phyloP scores from a whole-genome alignment of 2,888 invertebrate species.

The Euplagia quadripunctaria region DNA sequence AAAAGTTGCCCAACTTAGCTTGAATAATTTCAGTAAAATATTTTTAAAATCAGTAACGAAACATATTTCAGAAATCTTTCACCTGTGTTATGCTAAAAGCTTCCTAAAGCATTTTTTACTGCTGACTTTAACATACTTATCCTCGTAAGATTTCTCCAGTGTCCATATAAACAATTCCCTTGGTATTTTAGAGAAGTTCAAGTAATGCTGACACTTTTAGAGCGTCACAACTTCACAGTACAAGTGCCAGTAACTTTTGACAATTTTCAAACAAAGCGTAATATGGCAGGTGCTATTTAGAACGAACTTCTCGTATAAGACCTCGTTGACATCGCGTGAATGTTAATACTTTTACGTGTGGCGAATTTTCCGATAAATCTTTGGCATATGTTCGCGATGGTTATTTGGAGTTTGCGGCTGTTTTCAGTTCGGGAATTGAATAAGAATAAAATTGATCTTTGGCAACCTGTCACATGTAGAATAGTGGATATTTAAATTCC shows the following conservation, averaged over 20 bases:
- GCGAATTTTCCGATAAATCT: constrained; percentile 47
- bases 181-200: constrained; percentile 28
- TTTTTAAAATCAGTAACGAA: neutral
- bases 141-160: neutral
- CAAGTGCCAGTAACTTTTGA: constrained; percentile 54
- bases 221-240: constrained; percentile 46
- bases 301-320: constrained; percentile 54
- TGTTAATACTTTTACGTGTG: constrained; percentile 57
- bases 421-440: constrained; percentile 24
- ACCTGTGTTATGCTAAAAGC: no score
- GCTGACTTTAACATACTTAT: neutral
- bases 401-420: constrained; percentile 17
- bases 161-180: constrained; percentile 15
- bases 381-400: constrained; percentile 35
- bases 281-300: constrained; percentile 62
- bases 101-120: neutral
- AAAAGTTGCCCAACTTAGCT: no score
- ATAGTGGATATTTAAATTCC: constrained; percentile 4
- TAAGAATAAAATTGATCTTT: constrained; percentile 12
- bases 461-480: constrained; percentile 9
- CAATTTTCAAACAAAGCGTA: constrained; percentile 60
- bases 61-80: no score
- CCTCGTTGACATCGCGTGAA: constrained; percentile 52
- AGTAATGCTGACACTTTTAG: constrained; percentile 29
- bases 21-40: no score